A percentile compares a stretch with the other conserved stretches of the same genome.
These are phyloP conservation scores for Lipophrys pholis DNA, from an alignment of 2,113 vertebrate genomes.

Conservation along the genomic window DNA sequence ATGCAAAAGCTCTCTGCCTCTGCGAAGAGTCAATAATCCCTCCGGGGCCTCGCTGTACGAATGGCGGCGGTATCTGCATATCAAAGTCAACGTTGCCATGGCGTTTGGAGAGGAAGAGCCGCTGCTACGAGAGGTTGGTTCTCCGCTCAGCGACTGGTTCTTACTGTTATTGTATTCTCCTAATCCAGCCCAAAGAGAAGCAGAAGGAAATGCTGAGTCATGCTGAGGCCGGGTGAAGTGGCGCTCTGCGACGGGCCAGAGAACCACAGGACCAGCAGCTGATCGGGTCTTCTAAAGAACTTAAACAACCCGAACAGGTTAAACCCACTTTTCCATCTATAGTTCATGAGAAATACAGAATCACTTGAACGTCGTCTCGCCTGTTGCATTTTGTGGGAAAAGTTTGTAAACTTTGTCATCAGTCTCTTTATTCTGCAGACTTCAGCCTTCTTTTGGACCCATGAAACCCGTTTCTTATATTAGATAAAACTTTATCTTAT, in stretches of 20 bases:
- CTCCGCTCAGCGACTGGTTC: constrained; percentile 45
- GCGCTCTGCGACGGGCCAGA: constrained; percentile 48
- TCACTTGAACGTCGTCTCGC: no score
- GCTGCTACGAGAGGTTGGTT: constrained; percentile 60
- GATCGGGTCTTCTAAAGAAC: no score
- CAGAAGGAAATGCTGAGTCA: constrained; percentile 54
- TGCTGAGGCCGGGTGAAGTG: constrained; percentile 49
- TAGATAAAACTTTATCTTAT: no score
- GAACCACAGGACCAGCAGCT: constrained; percentile 57
- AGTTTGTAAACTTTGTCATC: no score
- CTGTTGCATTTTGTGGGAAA: no score
- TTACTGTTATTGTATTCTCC: constrained; percentile 56
- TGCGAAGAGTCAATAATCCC: constrained; percentile 75
- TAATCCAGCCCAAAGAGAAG: constrained; percentile 33
- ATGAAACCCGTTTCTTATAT: no score
- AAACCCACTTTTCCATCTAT: no score
- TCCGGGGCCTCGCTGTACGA: constrained; percentile 53
- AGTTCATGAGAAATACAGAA: no score
- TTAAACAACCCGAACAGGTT: no score
- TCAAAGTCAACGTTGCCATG: constrained; percentile 79
- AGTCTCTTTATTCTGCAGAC: no score
- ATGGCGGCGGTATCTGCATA: constrained; percentile 75
- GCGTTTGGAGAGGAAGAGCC: constrained; percentile 40
- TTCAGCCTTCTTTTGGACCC: no score
- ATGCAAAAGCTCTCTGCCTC: constrained; percentile 57